Conservation (phyloP, 2,888 invertebrate genomes). For the Rapana venosa region DNA sequence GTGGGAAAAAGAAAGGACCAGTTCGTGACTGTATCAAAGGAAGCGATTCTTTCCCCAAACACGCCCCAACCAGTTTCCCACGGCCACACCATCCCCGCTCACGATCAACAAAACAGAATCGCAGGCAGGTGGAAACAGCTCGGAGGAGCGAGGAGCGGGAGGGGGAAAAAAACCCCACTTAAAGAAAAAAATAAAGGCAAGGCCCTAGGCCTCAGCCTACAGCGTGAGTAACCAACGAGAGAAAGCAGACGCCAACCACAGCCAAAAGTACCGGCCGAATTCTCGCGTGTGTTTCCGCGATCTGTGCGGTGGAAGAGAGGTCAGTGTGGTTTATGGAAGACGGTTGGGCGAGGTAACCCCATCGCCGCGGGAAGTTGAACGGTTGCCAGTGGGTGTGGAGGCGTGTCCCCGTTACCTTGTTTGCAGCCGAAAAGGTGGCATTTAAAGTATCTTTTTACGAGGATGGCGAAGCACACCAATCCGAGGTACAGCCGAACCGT, state of each 20-base stretch:
- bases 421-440: background rate
- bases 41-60: background rate
- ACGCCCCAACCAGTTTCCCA: background rate
- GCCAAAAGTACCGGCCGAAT: background rate
- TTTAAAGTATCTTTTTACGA: background rate
- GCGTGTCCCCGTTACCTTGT: background rate
- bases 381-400: constrained; percentile 16
- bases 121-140: background rate
- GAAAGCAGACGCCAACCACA: background rate
- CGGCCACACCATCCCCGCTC: too few relatives aligned
- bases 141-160: background rate
- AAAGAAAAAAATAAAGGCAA: too few relatives aligned
- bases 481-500: background rate
- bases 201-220: too few relatives aligned
- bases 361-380: constrained; percentile 34
- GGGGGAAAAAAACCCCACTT: too few relatives aligned
- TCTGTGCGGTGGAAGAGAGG: background rate
- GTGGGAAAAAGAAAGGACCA: too few relatives aligned
- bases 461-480: background rate
- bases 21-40: background rate
- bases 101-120: background rate
- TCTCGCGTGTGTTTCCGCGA: constrained; percentile 5
- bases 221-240: background rate
- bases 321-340: background rate
- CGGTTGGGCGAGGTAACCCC: background rate